Evolutionary conservation across 1,140 invertebrate species (phyloP).

Genomic region (Drosophila kanapiae): DNA sequence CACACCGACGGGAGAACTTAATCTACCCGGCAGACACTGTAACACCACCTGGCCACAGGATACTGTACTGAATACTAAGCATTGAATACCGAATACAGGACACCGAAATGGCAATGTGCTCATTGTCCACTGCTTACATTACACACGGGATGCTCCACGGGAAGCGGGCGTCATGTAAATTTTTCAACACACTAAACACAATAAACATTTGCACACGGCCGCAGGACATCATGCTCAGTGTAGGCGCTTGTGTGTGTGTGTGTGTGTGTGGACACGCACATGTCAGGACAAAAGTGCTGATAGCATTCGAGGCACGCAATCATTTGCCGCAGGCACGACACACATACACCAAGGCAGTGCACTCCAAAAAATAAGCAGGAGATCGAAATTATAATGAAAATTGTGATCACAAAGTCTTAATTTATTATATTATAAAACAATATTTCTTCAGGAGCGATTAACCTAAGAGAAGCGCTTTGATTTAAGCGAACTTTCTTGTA

Average conservation of each 20-base stretch:
- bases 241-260: slow-evolving; percentile 9
- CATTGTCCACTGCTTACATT: slow-evolving; percentile 32
- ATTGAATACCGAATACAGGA: slow-evolving; percentile 35
- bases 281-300: slow-evolving; percentile 35
- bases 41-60: slow-evolving; percentile 24
- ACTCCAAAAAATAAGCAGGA: slow-evolving; percentile 22
- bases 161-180: slow-evolving; percentile 56
- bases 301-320: slow-evolving; percentile 60
- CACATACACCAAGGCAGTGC: slow-evolving; percentile 3
- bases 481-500: not conserved
- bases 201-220: slow-evolving; percentile 53
- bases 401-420: no score
- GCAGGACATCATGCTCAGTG: slow-evolving; percentile 45
- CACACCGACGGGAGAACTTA: slow-evolving; percentile 21
- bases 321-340: slow-evolving; percentile 30
- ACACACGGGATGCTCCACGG: slow-evolving; percentile 1
- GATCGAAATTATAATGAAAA: not conserved
- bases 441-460: not conserved
- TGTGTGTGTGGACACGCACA: slow-evolving; percentile 33
- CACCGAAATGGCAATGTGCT: slow-evolving; percentile 39
- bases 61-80: slow-evolving; percentile 23
- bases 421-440: not conserved
- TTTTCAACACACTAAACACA: slow-evolving; percentile 58
- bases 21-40: slow-evolving; percentile 17
- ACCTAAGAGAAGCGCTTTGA: not conserved